A percentile compares a stretch with the other conserved stretches of the same genome.
Evolutionary conservation across 2,113 vertebrate species (phyloP).

Genomic region (Fregetta grallaria): DNA sequence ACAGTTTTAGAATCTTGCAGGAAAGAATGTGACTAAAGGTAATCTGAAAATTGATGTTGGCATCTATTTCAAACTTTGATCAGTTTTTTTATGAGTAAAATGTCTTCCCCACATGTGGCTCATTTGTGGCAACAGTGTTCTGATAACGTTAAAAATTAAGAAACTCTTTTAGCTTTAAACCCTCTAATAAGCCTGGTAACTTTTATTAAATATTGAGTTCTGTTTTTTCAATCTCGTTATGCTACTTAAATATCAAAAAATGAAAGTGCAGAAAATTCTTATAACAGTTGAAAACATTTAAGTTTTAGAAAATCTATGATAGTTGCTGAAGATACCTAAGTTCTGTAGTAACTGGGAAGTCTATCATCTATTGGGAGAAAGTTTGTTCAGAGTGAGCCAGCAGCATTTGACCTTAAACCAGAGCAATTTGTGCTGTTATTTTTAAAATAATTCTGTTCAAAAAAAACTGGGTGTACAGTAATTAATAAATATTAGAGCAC

Average conservation of each 20-base stretch:
- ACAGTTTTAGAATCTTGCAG: not conserved
- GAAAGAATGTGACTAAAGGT: not conserved
- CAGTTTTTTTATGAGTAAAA: not conserved
- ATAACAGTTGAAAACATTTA: not conserved
- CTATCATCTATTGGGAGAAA: not conserved
- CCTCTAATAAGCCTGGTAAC: not conserved
- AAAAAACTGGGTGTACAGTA: not conserved
- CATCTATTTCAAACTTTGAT: not conserved
- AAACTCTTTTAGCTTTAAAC: not conserved
- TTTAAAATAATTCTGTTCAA: not conserved
- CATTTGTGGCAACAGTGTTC: not conserved
- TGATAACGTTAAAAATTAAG: not conserved
- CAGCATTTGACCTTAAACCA: not conserved
- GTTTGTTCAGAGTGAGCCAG: not conserved
- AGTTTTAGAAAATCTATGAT: not conserved
- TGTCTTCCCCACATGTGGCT: not conserved
- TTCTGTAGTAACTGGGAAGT: not conserved
- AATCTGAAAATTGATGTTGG: not conserved
- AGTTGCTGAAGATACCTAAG: not conserved
- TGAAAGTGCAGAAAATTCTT: not conserved
- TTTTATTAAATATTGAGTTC: not conserved
- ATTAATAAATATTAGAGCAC: not conserved
- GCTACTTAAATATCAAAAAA: not conserved
- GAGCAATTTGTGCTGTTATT: not conserved
- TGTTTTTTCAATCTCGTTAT: not conserved